Base-by-base conservation (phyloP, 2,797 vertebrate genomes). In the Squalus acanthias region DNA sequence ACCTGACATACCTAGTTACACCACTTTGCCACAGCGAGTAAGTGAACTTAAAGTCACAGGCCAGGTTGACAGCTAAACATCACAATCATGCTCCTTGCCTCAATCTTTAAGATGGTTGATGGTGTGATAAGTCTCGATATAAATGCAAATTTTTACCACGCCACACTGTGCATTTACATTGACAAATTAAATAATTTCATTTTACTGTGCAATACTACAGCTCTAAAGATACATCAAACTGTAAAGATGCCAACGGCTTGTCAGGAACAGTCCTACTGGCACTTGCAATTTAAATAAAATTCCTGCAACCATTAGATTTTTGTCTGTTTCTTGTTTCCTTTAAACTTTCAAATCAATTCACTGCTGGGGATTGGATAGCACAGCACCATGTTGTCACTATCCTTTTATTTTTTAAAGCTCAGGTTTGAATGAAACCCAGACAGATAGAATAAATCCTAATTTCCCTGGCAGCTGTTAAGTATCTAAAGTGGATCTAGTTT, bases 391-490 rank as follows among this genome's bases (percentile, higher is more conserved):
- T 53, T 95, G 93, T 26, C 67, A 72, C 67, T 50, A 72, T 72
- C 20, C 46, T 50, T 39, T 72, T 24, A 26, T 33, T 22, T 70
- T 39, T 72, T 72, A 4, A 72, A 95, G 67, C 65, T 72, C 39
- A 46, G 22, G n/a, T 95, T 95, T 53, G 69, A 95, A 92, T 63
- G 89, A 92, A 65, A 65, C 29, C 5, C 89, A n/a, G 29, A 26
- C 24, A 70, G 93, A 72, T 26, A 95, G 67, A 50, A 95, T 95
- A 95, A 72, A 95, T 69, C n/a, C 65, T 72, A 72, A 95, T 95
- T 94, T 70, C 39, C 39, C 69, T 24, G 67, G 93, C 67, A 95
- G 93, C 65, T 94, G 92, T 95, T 70, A 95, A 69, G 67, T 70
- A 20, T 65, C 57, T 7, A 17, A 60, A 72, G 39, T 72, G 67